A percentile compares a stretch with the other conserved stretches of the same genome.
These are phyloP conservation scores for Brassicogethes aeneus DNA, from an alignment of 2,888 invertebrate species.

Conservation along the genomic window DNA sequence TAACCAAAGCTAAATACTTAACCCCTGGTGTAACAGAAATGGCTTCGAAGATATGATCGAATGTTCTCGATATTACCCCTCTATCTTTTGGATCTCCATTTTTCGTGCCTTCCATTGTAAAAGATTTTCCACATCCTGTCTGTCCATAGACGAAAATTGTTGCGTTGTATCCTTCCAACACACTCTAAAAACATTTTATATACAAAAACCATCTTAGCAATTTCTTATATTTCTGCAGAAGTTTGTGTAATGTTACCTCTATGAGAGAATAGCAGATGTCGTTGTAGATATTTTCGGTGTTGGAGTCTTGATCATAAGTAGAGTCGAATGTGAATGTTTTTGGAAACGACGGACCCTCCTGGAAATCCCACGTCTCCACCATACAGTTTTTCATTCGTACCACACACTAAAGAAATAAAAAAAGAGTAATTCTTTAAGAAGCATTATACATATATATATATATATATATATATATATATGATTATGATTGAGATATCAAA, in stretches of 20 bases:
- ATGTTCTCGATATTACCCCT: conserved; percentile 68
- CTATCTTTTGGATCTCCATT: conserved; percentile 36
- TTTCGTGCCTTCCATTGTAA: conserved; percentile 72
- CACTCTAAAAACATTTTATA: conserved; percentile 47
- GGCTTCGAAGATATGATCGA: conserved; percentile 84
- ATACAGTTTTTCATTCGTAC: conserved; percentile 55
- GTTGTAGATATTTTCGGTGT: conserved; percentile 80
- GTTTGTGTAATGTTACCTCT: too few relatives aligned
- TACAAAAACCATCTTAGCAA: too few relatives aligned
- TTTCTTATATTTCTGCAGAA: too few relatives aligned
- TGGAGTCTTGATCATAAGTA: conserved; percentile 65
- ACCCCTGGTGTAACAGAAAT: conserved; percentile 62
- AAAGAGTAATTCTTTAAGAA: conserved; percentile 1
- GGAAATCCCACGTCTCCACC: conserved; percentile 56
- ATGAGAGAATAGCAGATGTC: conserved; percentile 77
- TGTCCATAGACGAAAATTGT: conserved; percentile 92
- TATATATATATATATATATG: background rate
- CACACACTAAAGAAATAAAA: conserved; percentile 47
- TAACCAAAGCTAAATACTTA: conserved; percentile 68
- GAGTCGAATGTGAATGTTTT: conserved; percentile 79
- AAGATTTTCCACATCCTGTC: conserved; percentile 87
- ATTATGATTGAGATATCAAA: too few relatives aligned
- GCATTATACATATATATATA: background rate
- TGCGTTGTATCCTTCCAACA: conserved; percentile 85
- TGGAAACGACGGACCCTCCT: conserved; percentile 49